Conservation (phyloP, 2,113 vertebrate species). For the Coreoperca whiteheadi region DNA sequence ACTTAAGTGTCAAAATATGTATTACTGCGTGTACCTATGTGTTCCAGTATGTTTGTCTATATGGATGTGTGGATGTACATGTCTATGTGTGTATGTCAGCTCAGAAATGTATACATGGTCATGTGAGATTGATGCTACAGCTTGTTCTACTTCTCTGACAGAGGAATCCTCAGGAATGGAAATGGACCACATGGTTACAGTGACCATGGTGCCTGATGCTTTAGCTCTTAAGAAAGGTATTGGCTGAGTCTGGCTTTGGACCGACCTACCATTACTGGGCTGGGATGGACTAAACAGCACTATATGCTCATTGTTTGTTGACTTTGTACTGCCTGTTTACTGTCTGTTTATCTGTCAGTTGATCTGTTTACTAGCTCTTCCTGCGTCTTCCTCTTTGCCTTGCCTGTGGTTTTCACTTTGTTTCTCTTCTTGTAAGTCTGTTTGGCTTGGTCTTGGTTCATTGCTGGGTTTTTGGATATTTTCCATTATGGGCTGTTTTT, state of each 20-base stretch:
- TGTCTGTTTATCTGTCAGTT: conserved; percentile 37
- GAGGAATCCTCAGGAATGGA: conserved; percentile 91
- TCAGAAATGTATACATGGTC: conserved; percentile 27
- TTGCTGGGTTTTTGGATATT: conserved; percentile 52
- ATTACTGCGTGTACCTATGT: neutral
- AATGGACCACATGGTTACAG: conserved; percentile 80
- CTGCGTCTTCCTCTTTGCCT: conserved; percentile 22
- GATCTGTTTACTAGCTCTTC: conserved; percentile 35
- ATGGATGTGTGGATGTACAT: neutral
- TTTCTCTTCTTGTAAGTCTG: conserved; percentile 47
- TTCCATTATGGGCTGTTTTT: conserved; percentile 64
- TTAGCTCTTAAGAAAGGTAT: conserved; percentile 88
- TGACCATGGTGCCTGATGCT: conserved; percentile 80
- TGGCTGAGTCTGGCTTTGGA: conserved; percentile 67
- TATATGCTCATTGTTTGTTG: conserved; percentile 40
- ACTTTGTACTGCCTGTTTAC: conserved; percentile 28
- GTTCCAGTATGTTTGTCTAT: neutral
- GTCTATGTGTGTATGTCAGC: conserved; percentile 5
- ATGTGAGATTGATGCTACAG: conserved; percentile 65
- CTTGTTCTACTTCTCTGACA: conserved; percentile 79
- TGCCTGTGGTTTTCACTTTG: conserved; percentile 42
- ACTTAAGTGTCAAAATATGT: neutral
- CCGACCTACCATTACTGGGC: conserved; percentile 38
- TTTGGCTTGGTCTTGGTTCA: conserved; percentile 56
- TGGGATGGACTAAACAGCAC: conserved; percentile 35